Conservation (phyloP, 2,888 invertebrate species). For the Rotaria macrura region DNA sequence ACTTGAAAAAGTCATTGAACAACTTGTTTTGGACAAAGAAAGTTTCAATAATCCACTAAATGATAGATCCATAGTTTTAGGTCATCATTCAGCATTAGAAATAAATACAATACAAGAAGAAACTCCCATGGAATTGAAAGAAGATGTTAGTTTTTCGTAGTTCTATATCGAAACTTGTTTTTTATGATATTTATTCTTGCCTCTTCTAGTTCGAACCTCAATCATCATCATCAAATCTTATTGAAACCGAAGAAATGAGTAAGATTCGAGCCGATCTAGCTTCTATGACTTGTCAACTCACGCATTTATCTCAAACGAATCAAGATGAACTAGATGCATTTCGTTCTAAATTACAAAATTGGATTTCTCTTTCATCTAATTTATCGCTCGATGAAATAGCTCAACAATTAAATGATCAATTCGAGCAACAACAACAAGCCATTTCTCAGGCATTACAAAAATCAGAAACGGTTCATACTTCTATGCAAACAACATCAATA, state of each 20-base stretch:
- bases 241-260: background rate
- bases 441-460: background rate
- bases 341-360: background rate
- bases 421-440: background rate
- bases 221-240: background rate
- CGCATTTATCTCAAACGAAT: background rate
- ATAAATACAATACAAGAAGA: no score
- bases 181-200: background rate
- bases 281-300: background rate
- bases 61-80: background rate
- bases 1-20: background rate
- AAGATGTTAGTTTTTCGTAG: no score
- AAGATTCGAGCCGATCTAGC: background rate
- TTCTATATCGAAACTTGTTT: background rate
- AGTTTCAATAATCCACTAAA: background rate
- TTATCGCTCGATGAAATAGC: background rate
- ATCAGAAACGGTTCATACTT: background rate
- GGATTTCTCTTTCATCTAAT: background rate
- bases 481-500: background rate
- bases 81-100: background rate
- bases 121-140: no score
- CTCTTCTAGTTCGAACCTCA: background rate
- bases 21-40: background rate
- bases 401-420: background rate
- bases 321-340: background rate